Base-by-base conservation (phyloP, 23 tunicate species). In the Ciona savignyi region DNA sequence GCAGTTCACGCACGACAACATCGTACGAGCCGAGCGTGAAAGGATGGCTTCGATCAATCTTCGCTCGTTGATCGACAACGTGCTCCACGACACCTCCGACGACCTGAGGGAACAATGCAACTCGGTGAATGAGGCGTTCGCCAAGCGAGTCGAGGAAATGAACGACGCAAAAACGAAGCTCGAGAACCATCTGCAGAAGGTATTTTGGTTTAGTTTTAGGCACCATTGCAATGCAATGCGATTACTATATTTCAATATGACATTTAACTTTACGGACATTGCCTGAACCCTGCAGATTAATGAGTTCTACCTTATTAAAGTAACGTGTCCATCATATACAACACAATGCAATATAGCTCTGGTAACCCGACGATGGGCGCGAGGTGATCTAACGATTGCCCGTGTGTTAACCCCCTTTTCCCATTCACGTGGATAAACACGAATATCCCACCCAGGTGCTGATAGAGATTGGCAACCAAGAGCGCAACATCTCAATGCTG, bases 181-280 rank as follows among this genome's bases (percentile, higher is more conserved):
- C 79, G 91, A 91, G 67, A 91, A 91, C 62, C 97, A 91, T 76
- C 75, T 91, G 33, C 91, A 91, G 74, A 91, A 91, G 86, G 97
- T 91, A n/a, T 21, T 63, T 42, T 15, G 15, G 15, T 42, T 15
- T 6, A 6, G 56, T 42, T 42, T 42, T 42, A n/a, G n/a, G n/a
- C n/a, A n/a, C n/a, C n/a, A n/a, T n/a, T n/a, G n/a, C n/a, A n/a
- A n/a, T n/a, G n/a, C n/a, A n/a, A n/a, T n/a, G n/a, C n/a, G n/a
- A n/a, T 0, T 3, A 23, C 56, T 70, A 4, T 27, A 4, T 51
- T 34, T 2, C 73, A 70, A 25, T 70, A 11, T 70, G 1, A 33
- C 1, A 4, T 20, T 66, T 25, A 3, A 27, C 20, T 27, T 2
- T 56, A 29, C 27, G 62, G 72, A 1, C 31, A 90, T n/a, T n/a